Evolutionary conservation across 2,113 vertebrate species (phyloP).

Genomic region (Elaphurus davidianus): DNA sequence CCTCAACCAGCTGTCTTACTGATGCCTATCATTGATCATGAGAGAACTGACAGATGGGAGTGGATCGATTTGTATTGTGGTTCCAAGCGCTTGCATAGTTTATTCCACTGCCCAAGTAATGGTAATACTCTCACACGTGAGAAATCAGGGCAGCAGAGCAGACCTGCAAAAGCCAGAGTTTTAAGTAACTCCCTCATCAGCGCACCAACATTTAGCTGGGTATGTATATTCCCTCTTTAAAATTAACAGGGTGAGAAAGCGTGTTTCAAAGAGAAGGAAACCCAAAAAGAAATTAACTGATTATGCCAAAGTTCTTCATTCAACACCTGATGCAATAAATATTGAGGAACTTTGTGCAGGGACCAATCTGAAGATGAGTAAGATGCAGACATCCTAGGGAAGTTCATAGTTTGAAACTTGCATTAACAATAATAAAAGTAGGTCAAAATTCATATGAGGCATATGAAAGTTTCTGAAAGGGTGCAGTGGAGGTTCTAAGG

Average conservation of each 20-base stretch:
- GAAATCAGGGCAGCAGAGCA: neutral
- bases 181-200: neutral
- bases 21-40: neutral
- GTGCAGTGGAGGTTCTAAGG: neutral
- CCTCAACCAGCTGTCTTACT: neutral
- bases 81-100: neutral
- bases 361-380: neutral
- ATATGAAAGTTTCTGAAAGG: neutral
- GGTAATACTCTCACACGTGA: neutral
- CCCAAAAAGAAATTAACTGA: neutral
- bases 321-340: neutral
- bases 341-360: neutral
- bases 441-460: neutral
- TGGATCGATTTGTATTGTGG: neutral
- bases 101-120: neutral
- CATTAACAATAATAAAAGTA: neutral
- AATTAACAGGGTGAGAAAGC: neutral
- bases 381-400: neutral
- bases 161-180: neutral
- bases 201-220: neutral
- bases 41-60: neutral
- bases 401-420: neutral
- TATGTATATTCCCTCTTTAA: neutral
- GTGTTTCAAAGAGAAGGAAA: slow-evolving; percentile 19
- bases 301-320: neutral